These are phyloP conservation scores for Schizotus pectinicornis DNA, from an alignment of 2,888 invertebrate genomes.

Conservation along the genomic window DNA sequence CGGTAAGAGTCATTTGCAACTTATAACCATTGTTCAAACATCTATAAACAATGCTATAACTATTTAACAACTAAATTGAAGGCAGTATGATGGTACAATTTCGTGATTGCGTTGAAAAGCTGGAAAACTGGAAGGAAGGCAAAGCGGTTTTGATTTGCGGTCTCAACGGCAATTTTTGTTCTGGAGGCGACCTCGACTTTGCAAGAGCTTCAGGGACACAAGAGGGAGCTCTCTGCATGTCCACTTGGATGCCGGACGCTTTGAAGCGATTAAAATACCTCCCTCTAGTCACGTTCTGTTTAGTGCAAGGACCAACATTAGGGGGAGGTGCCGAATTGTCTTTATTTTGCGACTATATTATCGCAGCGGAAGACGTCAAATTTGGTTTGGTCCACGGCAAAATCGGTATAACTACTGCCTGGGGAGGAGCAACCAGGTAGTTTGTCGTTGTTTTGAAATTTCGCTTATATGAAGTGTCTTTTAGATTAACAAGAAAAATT, in stretches of 20 bases:
- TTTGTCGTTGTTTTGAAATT: neutral
- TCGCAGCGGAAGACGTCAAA: conserved; percentile 46
- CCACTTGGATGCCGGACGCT: conserved; percentile 46
- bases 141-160: conserved; percentile 50
- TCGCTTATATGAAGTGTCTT: conserved; percentile 18
- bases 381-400: conserved; percentile 51
- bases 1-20: conserved; percentile 38
- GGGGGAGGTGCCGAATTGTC: conserved; percentile 52
- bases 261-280: conserved; percentile 43
- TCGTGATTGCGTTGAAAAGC: conserved; percentile 40
- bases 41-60: neutral
- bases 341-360: conserved; percentile 47
- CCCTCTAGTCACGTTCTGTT: conserved; percentile 44
- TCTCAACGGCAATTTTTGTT: conserved; percentile 48
- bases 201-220: conserved; percentile 39
- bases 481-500: conserved; percentile 45
- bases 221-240: conserved; percentile 45
- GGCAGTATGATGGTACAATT: conserved; percentile 53
- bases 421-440: conserved; percentile 50
- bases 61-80: conserved; percentile 25
- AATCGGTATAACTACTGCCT: conserved; percentile 53
- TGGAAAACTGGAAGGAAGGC: conserved; percentile 50
- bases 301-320: conserved; percentile 47
- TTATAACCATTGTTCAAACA: neutral
- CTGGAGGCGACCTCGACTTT: conserved; percentile 51